Evolutionary conservation across 2,113 vertebrate species (phyloP).

Genomic region (Nibea coibor): DNA sequence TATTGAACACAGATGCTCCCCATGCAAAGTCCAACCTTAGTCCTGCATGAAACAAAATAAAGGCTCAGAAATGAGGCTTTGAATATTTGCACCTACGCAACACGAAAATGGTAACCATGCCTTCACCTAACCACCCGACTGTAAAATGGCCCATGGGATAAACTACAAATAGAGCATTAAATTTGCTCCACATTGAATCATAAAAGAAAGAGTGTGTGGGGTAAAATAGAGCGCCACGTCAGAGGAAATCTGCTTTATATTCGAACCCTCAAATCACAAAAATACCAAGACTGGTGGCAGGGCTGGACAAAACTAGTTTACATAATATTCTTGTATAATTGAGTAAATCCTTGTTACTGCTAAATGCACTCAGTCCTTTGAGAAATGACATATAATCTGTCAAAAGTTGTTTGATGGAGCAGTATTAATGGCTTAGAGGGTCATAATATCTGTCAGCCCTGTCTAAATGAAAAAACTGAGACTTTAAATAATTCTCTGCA

Average conservation of each 20-base stretch:
- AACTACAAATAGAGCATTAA: conserved; percentile 84
- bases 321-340: conserved; percentile 45
- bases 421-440: not conserved
- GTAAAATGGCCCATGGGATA: conserved; percentile 77
- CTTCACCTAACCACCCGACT: conserved; percentile 50
- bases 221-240: conserved; percentile 30
- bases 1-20: conserved; percentile 25
- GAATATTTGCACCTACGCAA: conserved; percentile 33
- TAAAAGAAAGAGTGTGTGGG: conserved; percentile 30
- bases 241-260: conserved; percentile 56
- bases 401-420: conserved; percentile 9
- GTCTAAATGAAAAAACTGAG: not conserved
- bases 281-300: conserved; percentile 27
- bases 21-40: not conserved
- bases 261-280: conserved; percentile 45
- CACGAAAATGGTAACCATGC: conserved; percentile 25
- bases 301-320: conserved; percentile 32
- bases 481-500: not conserved
- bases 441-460: not conserved
- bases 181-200: conserved; percentile 78
- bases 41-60: not conserved
- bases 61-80: not conserved
- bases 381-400: conserved; percentile 14
- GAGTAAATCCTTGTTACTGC: conserved; percentile 25
- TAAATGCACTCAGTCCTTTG: conserved; percentile 16